Evolutionary conservation across 2,888 invertebrate species (phyloP).

Genomic region (Hirtodrosophila trivittata): DNA sequence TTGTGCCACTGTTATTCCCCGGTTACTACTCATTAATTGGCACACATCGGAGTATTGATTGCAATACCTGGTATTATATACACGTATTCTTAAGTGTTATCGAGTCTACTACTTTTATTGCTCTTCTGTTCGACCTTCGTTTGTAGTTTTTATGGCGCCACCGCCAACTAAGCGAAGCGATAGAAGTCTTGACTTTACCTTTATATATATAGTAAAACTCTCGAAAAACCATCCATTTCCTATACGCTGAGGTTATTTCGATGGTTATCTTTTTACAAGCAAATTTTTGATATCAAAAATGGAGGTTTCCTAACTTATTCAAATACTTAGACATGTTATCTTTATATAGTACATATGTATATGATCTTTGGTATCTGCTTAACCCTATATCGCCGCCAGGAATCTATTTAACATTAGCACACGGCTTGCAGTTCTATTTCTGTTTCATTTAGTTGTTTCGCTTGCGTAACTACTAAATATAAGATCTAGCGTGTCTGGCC

Average conservation of each 20-base stretch:
- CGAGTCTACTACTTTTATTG: conserved; percentile 18
- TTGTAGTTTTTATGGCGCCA: conserved; percentile 22
- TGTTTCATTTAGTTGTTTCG: conserved; percentile 1
- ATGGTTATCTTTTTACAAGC: background rate
- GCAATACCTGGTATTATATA: background rate
- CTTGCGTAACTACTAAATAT: conserved; percentile 29
- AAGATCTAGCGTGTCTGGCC: conserved; percentile 51
- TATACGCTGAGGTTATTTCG: background rate
- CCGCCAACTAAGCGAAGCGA: conserved; percentile 4
- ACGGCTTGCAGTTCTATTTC: no score
- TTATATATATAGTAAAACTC: no score
- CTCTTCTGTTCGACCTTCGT: conserved; percentile 42
- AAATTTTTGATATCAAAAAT: background rate
- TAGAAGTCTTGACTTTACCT: conserved; percentile 17
- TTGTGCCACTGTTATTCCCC: no score
- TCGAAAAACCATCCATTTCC: background rate
- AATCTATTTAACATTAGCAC: no score
- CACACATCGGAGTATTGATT: no score
- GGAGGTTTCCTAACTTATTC: background rate
- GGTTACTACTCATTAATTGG: no score
- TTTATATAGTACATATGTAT: no score
- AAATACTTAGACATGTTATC: no score
- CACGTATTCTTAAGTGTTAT: background rate
- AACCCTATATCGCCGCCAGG: no score
- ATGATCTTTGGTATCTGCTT: background rate